Conservation (phyloP, 2,113 vertebrate species). For the Dromaius novaehollandiae region DNA sequence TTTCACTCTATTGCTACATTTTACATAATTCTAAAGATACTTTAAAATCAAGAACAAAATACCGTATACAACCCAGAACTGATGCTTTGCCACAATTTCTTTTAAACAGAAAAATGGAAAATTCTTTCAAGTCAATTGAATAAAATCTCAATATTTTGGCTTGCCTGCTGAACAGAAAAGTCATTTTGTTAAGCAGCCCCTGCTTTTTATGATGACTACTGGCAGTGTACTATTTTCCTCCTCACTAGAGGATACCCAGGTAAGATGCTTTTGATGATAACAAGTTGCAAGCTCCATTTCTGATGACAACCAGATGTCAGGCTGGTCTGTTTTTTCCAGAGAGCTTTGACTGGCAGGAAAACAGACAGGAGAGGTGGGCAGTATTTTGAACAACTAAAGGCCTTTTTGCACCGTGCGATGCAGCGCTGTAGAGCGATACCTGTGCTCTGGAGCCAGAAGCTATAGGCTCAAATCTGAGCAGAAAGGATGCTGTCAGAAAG, state of each 20-base stretch:
- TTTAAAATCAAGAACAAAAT: background rate
- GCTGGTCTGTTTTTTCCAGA: background rate
- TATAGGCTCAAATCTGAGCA: background rate
- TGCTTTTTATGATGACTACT: background rate
- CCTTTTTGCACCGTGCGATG: background rate
- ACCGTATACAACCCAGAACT: background rate
- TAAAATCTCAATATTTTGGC: background rate
- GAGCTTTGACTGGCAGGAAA: background rate
- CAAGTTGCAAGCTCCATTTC: background rate
- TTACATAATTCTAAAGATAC: background rate
- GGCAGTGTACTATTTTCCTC: background rate
- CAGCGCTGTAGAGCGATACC: background rate
- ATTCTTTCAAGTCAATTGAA: background rate
- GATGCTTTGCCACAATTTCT: background rate
- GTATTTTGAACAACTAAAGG: background rate
- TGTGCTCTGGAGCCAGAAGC: background rate
- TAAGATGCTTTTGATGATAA: background rate
- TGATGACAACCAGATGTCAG: background rate
- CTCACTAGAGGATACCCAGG: background rate
- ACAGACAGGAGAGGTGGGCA: background rate
- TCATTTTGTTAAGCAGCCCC: background rate
- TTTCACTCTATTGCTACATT: background rate
- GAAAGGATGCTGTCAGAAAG: background rate
- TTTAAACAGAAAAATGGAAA: background rate
- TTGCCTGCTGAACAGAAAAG: background rate